Base-by-base conservation (phyloP, 2,113 vertebrate genomes). In the Odobenus rosmarus region DNA sequence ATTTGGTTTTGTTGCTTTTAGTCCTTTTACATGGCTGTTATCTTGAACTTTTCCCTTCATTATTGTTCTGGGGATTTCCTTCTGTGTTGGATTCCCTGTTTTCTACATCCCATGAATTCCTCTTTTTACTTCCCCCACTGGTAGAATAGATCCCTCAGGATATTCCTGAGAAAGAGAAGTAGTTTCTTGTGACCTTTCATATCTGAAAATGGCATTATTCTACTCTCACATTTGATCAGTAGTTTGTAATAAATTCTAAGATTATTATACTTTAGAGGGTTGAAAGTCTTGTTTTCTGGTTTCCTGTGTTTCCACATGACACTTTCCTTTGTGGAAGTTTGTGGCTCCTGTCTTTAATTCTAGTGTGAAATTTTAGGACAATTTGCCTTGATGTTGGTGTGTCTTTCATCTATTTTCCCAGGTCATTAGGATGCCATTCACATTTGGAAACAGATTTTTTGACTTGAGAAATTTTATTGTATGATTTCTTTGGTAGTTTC, bases 401-500 rank as follows among this genome's bases (percentile, higher is more conserved):
- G 88, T 64, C 62, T 81, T n/a, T 24, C 9, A 28, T 64, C 23
- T 79, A 0, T 83, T 91, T 90, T 62, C 31, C 36, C 82, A 51
- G 5, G 9, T 62, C 84, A 57, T 97, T 88, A 46, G 33, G 53
- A 62, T 61, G 28, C 33, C 36, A 74, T 76, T 85, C 11, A 13
- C 46, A 64, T 77, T 90, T 71, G 33, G 33, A 82, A 88, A 90
- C 3, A 62, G 11, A 90, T 82, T 59, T 12, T 85, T 93, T 93
- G 33, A 46, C 49, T 95, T 95, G 55, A 88, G 46, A 90, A 79
- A 59, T 89, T 86, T 76, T 59, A 77, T 77, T 36, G 2, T 26
- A 42, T 92, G n/a, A 67, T 76, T 88, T 71, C 64, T 95, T 92
- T 57, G 3, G 80, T 64, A 28, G 74, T 93, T 92, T 95, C 21